Percentiles rank a stretch among this genome's conserved stretches.
Evolutionary conservation across 2,888 invertebrate genomes (phyloP).

Genomic region (Drosophila imparisetae): DNA sequence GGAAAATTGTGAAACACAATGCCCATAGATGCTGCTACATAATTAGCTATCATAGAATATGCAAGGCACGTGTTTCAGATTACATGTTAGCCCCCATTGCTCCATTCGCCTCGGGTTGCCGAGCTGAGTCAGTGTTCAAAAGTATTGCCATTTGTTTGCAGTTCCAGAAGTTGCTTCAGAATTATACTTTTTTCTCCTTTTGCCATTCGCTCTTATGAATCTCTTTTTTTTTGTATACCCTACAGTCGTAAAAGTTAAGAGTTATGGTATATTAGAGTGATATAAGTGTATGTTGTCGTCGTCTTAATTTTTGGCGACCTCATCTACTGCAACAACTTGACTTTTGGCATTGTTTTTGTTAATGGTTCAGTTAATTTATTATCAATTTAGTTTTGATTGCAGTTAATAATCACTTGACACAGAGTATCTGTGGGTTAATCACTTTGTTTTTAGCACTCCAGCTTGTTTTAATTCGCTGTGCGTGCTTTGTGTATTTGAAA

Average conservation of each 20-base stretch:
- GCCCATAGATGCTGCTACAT: constrained; percentile 48
- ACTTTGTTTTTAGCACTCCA: background rate
- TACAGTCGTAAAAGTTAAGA: background rate
- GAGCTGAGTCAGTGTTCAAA: constrained; percentile 4
- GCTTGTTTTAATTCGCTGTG: constrained; percentile 68
- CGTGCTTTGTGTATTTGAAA: constrained; percentile 64
- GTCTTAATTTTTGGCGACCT: background rate
- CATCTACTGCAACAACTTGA: background rate
- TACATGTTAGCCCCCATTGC: constrained; percentile 35
- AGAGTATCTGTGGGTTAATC: background rate
- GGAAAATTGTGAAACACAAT: constrained; percentile 53
- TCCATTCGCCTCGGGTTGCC: background rate
- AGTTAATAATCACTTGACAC: background rate
- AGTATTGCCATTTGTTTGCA: constrained; percentile 50
- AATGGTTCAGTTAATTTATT: background rate
- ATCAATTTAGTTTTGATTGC: background rate
- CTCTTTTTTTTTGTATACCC: constrained; percentile 6
- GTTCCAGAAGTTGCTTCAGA: constrained; percentile 15
- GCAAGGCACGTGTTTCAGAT: constrained; percentile 61
- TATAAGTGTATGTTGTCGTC: background rate
- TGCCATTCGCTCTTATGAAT: constrained; percentile 50
- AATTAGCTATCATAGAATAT: constrained; percentile 79
- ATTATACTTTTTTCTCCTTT: constrained; percentile 16
- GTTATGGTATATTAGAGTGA: background rate
- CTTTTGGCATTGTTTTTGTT: background rate